Evolutionary conservation across 2,113 vertebrate genomes (phyloP).

Genomic region (Anseranas semipalmata): DNA sequence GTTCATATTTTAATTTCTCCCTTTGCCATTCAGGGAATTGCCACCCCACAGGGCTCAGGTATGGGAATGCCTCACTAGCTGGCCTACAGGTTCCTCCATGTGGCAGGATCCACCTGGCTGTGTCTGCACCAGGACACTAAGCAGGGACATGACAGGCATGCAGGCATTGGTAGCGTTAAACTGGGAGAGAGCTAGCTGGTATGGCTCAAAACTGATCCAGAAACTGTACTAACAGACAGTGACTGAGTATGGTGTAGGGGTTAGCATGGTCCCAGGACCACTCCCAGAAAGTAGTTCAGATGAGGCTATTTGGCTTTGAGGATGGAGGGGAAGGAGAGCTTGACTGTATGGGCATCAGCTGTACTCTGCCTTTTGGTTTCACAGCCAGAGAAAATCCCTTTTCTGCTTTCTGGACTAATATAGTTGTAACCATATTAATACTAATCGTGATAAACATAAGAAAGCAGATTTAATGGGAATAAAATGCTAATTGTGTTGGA

Average conservation of each 20-base stretch:
- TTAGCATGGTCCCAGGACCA: not conserved
- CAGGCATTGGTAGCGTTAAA: not conserved
- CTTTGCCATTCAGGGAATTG: not conserved
- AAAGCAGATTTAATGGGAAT: not conserved
- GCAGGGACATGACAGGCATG: rapidly evolving
- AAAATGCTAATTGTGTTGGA: not conserved
- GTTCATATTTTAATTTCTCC: not conserved
- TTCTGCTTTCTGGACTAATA: not conserved
- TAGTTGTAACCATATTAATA: not conserved
- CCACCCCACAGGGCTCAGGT: rapidly evolving
- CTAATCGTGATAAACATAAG: not conserved
- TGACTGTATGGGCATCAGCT: not conserved
- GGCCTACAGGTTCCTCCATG: not conserved
- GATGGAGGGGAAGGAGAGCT: not conserved
- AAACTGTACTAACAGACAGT: not conserved
- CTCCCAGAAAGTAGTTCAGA: not conserved
- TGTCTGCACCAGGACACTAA: not conserved
- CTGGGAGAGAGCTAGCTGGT: not conserved
- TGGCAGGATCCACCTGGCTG: not conserved
- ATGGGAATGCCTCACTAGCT: not conserved
- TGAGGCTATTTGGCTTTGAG: not conserved
- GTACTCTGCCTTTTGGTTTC: not conserved
- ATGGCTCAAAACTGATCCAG: not conserved
- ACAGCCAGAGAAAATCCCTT: not conserved
- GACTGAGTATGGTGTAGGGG: not conserved